phyloP scores from a whole-genome alignment of 2,797 vertebrate genomes.

The Poecilia picta region DNA sequence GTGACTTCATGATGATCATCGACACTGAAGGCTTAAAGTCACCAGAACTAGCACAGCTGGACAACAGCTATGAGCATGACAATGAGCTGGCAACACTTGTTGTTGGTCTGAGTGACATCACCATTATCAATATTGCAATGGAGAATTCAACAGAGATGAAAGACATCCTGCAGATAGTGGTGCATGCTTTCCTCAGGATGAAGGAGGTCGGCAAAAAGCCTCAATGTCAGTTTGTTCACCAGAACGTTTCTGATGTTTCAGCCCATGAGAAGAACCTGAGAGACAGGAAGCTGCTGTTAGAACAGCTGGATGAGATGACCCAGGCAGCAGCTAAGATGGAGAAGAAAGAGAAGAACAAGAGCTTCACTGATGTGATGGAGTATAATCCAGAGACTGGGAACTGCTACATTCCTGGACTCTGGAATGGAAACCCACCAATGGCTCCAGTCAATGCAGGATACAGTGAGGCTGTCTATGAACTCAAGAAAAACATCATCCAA shows the following conservation, averaged over 20 bases:
- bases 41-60: conserved; percentile 70
- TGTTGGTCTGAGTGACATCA: conserved; percentile 76
- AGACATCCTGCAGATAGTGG: conserved; percentile 74
- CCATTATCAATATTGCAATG: conserved; percentile 78
- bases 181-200: conserved; percentile 80
- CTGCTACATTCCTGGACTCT: not conserved
- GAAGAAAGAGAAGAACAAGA: too few species aligned
- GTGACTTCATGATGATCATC: conserved; percentile 75
- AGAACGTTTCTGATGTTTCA: conserved; percentile 77
- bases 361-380: too few species aligned
- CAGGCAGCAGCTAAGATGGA: too few species aligned
- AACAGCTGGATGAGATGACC: too few species aligned
- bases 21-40: conserved; percentile 81
- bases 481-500: too few species aligned
- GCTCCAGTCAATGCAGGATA: too few species aligned
- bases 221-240: conserved; percentile 77
- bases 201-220: conserved; percentile 72
- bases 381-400: too few species aligned
- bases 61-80: conserved; percentile 75
- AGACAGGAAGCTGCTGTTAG: conserved; percentile 41
- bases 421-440: too few species aligned
- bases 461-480: too few species aligned
- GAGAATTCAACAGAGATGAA: conserved; percentile 79
- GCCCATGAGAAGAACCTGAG: conserved; percentile 75
- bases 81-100: conserved; percentile 80